Base-by-base conservation (phyloP, 2,888 invertebrate genomes). In the Agrochola litura region DNA sequence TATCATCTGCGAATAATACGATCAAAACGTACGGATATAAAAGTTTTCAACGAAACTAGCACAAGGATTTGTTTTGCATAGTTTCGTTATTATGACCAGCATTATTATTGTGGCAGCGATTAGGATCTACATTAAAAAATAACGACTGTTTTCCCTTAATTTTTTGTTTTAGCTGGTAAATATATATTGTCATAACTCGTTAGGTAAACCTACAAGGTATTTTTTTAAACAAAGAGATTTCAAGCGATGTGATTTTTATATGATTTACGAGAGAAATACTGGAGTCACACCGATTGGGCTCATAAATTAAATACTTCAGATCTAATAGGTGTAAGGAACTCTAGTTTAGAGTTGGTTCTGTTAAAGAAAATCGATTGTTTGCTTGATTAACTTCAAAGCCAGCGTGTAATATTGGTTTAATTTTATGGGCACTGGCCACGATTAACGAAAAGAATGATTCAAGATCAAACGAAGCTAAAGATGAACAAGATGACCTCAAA, bases 41-140 rank as follows among this genome's bases (percentile, higher is more conserved):
- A 76, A 73, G 25, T 63, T 69, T 52, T 56, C 41, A 71, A 61
- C 71, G 4, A 74, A 81, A 83, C 70, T 78, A 61, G 86, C 56
- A 37, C 84, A 86, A 86, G 86, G 84, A 84, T 68, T 77, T 80
- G 60, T 73, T 82, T 76, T 74, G 76, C 72, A 75, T 79, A 77
- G 83, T 75, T 81, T 76, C 61, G 68, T 76, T 81, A 75, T 81
- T 83, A 70, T 75, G 69, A 68, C 41, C 14, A n/a, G 80, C 37
- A 68, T 69, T 82, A 76, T 70, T 65, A 70, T 63, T 76, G 64
- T 70, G 56, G 64, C 37, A 16, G 54, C 19, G 82, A 85, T 85
- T 77, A 73, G 30, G 60, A 86, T 86, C 77, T 80, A 66, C 61
- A 75, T 83, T 79, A 66, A 66, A 30, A 74, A 60, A 60, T 69